Percentiles rank a stretch among this genome's conserved stretches.
phyloP scores from a whole-genome alignment of 2,888 invertebrate species.

The Brenthis hecate region DNA sequence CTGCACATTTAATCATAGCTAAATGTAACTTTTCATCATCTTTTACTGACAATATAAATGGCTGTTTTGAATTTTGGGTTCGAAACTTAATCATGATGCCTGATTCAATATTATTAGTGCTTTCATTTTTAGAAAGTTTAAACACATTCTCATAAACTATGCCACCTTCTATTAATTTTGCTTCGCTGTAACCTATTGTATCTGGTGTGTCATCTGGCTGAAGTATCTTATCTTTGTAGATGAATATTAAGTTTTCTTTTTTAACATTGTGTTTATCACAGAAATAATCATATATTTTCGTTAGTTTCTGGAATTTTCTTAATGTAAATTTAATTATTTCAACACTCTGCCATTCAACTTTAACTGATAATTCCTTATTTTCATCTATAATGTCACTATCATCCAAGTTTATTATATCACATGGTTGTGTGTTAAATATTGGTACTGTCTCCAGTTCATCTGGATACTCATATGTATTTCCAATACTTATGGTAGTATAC shows the following conservation, averaged over 20 bases:
- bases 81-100: slow-evolving; percentile 73
- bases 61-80: slow-evolving; percentile 67
- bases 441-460: slow-evolving; percentile 56
- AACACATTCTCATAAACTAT: slow-evolving; percentile 57
- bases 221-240: slow-evolving; percentile 64
- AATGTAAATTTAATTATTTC: slow-evolving; percentile 68
- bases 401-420: slow-evolving; percentile 43
- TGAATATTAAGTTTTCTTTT: slow-evolving; percentile 62
- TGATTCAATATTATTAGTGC: slow-evolving; percentile 26
- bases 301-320: slow-evolving; percentile 65
- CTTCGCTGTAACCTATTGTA: slow-evolving; percentile 65
- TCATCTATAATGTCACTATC: slow-evolving; percentile 48
- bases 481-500: slow-evolving; percentile 55
- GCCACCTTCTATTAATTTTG: slow-evolving; percentile 75
- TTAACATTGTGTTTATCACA: slow-evolving; percentile 57
- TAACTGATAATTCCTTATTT: slow-evolving; percentile 71
- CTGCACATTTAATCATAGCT: slow-evolving; percentile 74
- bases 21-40: slow-evolving; percentile 59
- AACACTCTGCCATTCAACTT: slow-evolving; percentile 71
- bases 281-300: slow-evolving; percentile 67
- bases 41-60: slow-evolving; percentile 54
- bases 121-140: slow-evolving; percentile 41
- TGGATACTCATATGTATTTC: slow-evolving; percentile 66
- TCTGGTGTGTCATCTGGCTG: slow-evolving; percentile 69
- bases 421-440: slow-evolving; percentile 52